Conservation (phyloP, 2,113 vertebrate genomes). For the Propithecus coquereli region DNA sequence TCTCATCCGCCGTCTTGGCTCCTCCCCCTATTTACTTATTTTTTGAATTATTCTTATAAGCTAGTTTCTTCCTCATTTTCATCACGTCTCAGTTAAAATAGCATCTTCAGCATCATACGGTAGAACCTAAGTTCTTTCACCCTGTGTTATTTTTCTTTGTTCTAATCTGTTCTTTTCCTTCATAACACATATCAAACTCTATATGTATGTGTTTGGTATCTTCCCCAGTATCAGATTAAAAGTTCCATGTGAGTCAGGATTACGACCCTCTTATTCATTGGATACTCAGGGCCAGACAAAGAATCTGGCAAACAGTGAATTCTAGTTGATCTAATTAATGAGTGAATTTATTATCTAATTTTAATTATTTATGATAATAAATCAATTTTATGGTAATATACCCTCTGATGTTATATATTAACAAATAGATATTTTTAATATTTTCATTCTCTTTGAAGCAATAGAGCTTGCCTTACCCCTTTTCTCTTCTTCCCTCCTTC, state of each 20-base stretch:
- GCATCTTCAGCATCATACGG: background rate
- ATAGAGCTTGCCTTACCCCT: background rate
- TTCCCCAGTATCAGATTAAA: background rate
- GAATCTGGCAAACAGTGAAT: no score
- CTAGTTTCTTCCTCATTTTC: background rate
- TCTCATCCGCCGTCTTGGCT: no score
- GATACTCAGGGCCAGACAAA: background rate
- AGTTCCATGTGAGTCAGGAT: rapidly evolving
- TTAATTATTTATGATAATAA: background rate
- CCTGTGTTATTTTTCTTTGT: background rate
- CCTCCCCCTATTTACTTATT: background rate
- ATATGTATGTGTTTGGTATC: background rate
- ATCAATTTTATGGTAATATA: background rate
- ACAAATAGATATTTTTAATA: background rate
- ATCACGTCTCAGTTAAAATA: background rate
- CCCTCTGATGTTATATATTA: background rate
- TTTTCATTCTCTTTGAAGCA: background rate
- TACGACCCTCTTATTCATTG: background rate
- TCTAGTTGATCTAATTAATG: background rate
- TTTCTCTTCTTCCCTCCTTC: background rate
- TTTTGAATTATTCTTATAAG: background rate
- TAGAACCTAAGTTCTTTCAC: background rate
- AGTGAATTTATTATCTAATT: background rate
- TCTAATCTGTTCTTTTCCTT: background rate
- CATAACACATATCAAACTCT: no score